A percentile compares a stretch with the other conserved stretches of the same genome.
Evolutionary conservation across 2,113 vertebrate genomes (phyloP).

Genomic region (Pygoscelis antarcticus): DNA sequence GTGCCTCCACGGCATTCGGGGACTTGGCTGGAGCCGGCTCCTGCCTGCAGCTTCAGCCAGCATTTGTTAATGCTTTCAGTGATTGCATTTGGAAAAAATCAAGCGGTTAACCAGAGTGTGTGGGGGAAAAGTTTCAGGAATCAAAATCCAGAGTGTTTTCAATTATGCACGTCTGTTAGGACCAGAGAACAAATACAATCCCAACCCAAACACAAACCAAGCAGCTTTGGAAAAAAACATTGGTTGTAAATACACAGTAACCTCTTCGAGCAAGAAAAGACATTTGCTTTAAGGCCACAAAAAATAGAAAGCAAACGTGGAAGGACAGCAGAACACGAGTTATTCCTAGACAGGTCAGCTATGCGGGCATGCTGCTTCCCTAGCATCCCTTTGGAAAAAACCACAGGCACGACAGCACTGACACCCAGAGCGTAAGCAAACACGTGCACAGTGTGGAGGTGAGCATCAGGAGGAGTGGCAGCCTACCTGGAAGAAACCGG

Average conservation of each 20-base stretch:
- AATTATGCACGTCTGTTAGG: slow-evolving; percentile 63
- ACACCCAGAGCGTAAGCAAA: slow-evolving; percentile 20
- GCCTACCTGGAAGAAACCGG: slow-evolving; percentile 90
- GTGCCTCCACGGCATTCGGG: slow-evolving; percentile 2
- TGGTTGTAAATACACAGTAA: slow-evolving; percentile 42
- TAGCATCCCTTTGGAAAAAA: not conserved
- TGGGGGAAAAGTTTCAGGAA: slow-evolving; percentile 52
- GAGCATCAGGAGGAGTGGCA: not conserved
- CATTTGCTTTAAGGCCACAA: slow-evolving; percentile 25
- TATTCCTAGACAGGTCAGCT: slow-evolving; percentile 36
- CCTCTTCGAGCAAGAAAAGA: slow-evolving; percentile 10
- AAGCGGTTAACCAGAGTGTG: slow-evolving; percentile 73
- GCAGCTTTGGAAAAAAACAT: slow-evolving; percentile 36
- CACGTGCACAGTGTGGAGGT: not conserved
- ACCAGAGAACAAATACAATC: slow-evolving; percentile 44
- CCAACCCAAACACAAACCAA: slow-evolving; percentile 61
- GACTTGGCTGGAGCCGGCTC: slow-evolving; percentile 12
- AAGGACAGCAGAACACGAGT: slow-evolving; percentile 4
- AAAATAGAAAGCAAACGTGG: slow-evolving; percentile 14
- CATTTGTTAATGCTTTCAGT: slow-evolving; percentile 51
- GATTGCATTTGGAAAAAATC: slow-evolving; percentile 75
- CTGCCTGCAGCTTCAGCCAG: slow-evolving; percentile 42
- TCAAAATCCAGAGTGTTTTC: slow-evolving; percentile 67
- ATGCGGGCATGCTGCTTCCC: slow-evolving; percentile 10
- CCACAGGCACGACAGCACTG: slow-evolving; percentile 23